Base-by-base conservation (phyloP, 2,797 vertebrate genomes). In the Anas flavirostris region DNA sequence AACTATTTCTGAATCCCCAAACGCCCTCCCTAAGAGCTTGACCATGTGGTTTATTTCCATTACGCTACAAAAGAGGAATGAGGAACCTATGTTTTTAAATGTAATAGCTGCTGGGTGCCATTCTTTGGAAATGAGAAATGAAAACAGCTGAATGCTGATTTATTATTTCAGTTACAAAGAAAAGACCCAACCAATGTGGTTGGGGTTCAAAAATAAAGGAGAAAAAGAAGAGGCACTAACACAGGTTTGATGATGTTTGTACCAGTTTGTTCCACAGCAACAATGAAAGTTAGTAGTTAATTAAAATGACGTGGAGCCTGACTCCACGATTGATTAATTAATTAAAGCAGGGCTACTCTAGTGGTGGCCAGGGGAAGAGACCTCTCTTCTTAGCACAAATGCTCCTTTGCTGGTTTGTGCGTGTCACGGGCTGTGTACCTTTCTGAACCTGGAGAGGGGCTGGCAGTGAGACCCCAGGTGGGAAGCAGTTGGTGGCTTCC, bases 111-210 rank as follows among this genome's bases (percentile, higher is more conserved):
- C 53, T 72, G 50, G 4, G 6, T 90, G 35, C 15, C 9, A 8
- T 37, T 60, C 74, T 86, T 39, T 52, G 1, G n/a, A 76, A 75
- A 70, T 2, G 55, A 73, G 60, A 88, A 90, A 93, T 50, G 17
- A 89, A 93, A 94, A 70, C 31, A 91, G 44, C 31, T 74, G 44
- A 50, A 87, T 74, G n/a, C 59, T 70, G 15, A 94, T 86, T 77
- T 75, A 63, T 59, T 33, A 15, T 58, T 94, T 84, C 67, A 74
- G 63, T 90, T 84, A 74, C n/a, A 63, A 93, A 73, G 25, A 63
- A 79, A 90, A 89, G 31, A 56, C 10, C 17, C 82, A 86, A 81
- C 13, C 0, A 2, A 60, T 39, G 18, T 70, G 37, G 41, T 28
- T 53, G 16, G 9, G 74, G 67, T 70, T 88, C 7, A n/a, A 28